Evolutionary conservation across 1,140 invertebrate species (phyloP), one percentile per base, ranked within the genome.

Genomic region (Geopemphigus sp.): DNA sequence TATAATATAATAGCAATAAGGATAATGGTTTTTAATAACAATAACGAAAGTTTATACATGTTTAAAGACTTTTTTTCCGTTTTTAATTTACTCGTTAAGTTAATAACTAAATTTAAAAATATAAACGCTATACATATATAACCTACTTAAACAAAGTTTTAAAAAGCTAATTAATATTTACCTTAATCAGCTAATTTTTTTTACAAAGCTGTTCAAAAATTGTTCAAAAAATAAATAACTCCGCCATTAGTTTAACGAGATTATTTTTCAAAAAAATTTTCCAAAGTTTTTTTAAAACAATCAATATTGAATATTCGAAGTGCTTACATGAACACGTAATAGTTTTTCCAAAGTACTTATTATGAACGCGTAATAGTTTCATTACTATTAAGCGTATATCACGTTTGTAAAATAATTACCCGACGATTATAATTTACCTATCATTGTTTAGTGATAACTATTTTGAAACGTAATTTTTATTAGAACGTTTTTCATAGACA

Each of bases 101-200:
- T 54, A 53, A 53, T 70, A 70, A 70, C 47, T 24, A 29, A 54
- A 72, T 53, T 54, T 15, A 72, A 70, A 68, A 72, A 54, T 29
- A 72, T 26, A 32, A 72, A 11, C 24, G 53, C 26, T 1, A n/a
- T 72, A 29, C 54, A 54, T 29, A 72, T 54, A 53, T 70, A 17
- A 1, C 29, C 24, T 54, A 72, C 17, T 54, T 54, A 15, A 32
- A 54, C n/a, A n/a, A 32, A 54, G 26, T 72, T 54, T 54, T 54
- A 54, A 72, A 50, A 72, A 72, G 17, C 68, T n/a, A 53, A 72
- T 72, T 72, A 54, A 72, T 72, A 72, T 72, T 54, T 29, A 72
- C 68, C 50, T 72, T 72, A 72, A 72, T 72, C 68, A 72, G 68
- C 53, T 29, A 54, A 29, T 72, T 29, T 54, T 29, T 72, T 72